These are phyloP conservation scores for Mormyrops attenuatus DNA, from an alignment of 2,797 vertebrate species.

Conservation along the genomic window DNA sequence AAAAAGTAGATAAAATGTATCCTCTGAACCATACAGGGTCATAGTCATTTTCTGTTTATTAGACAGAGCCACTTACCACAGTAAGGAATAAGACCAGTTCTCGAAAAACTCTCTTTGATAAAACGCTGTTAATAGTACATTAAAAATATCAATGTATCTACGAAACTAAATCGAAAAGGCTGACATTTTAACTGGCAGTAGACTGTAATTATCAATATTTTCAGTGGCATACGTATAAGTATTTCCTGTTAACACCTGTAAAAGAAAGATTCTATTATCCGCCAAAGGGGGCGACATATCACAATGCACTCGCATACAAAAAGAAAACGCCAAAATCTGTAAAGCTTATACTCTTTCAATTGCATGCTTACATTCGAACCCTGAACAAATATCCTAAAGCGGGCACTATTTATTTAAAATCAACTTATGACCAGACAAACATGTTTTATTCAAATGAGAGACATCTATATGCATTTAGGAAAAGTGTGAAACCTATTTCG, in stretches of 20 bases:
- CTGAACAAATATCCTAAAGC: background rate
- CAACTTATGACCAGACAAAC: background rate
- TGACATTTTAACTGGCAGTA: background rate
- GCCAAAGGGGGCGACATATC: slow-evolving; percentile 1
- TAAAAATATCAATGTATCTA: background rate
- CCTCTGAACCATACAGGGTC: background rate
- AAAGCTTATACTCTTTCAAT: background rate
- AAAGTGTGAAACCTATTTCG: background rate
- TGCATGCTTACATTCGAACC: background rate
- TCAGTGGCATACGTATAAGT: background rate
- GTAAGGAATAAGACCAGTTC: background rate
- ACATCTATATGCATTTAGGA: background rate
- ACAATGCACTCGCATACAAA: background rate
- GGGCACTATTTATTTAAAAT: background rate
- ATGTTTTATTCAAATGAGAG: background rate
- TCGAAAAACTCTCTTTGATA: background rate
- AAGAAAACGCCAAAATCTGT: background rate
- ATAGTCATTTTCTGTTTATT: background rate
- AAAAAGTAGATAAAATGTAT: background rate
- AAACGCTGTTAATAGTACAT: background rate
- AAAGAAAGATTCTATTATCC: background rate
- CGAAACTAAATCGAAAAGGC: background rate
- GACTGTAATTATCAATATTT: background rate
- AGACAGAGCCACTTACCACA: background rate
- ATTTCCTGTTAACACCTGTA: background rate